Evolutionary conservation across 2,888 invertebrate species (phyloP).

Genomic region (Cosmia pyralina): DNA sequence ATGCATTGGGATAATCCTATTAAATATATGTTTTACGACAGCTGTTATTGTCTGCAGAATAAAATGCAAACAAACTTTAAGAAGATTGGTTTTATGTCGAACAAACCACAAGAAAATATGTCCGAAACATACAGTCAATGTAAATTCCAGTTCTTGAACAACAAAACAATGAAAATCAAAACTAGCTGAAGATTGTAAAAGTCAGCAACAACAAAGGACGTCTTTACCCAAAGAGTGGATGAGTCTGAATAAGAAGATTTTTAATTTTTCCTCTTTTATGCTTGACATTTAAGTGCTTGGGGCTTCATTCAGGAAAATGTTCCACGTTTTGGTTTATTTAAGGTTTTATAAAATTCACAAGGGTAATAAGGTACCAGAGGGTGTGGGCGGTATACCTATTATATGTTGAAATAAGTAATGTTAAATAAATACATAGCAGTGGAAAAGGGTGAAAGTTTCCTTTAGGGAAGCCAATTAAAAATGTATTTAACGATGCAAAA

Average conservation of each 20-base stretch:
- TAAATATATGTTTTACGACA: slow-evolving; percentile 31
- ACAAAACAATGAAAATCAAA: slow-evolving; percentile 30
- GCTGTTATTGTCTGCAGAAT: slow-evolving; percentile 10
- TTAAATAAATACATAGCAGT: background rate
- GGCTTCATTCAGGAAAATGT: slow-evolving; percentile 44
- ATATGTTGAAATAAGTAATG: slow-evolving; percentile 21
- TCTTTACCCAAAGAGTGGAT: slow-evolving; percentile 5
- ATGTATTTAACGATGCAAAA: background rate
- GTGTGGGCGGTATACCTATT: slow-evolving; percentile 2
- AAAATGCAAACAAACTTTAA: slow-evolving; percentile 19
- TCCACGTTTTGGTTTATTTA: slow-evolving; percentile 22
- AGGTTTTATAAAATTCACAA: slow-evolving; percentile 33
- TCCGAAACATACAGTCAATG: slow-evolving; percentile 1
- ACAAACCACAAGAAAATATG: slow-evolving; percentile 21
- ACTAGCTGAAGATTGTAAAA: slow-evolving; percentile 26
- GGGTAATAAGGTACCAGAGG: background rate
- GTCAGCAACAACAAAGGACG: slow-evolving; percentile 20
- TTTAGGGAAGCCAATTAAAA: background rate
- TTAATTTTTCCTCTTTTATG: slow-evolving; percentile 19
- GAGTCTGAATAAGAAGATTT: slow-evolving; percentile 22
- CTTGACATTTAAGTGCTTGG: slow-evolving; percentile 43
- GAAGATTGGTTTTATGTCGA: slow-evolving; percentile 19
- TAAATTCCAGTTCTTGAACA: slow-evolving; percentile 24
- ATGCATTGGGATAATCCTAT: slow-evolving; percentile 8
- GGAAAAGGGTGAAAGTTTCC: slow-evolving; percentile 6